Conservation (phyloP, 2,888 invertebrate genomes). For the Sussaba pulchella region DNA sequence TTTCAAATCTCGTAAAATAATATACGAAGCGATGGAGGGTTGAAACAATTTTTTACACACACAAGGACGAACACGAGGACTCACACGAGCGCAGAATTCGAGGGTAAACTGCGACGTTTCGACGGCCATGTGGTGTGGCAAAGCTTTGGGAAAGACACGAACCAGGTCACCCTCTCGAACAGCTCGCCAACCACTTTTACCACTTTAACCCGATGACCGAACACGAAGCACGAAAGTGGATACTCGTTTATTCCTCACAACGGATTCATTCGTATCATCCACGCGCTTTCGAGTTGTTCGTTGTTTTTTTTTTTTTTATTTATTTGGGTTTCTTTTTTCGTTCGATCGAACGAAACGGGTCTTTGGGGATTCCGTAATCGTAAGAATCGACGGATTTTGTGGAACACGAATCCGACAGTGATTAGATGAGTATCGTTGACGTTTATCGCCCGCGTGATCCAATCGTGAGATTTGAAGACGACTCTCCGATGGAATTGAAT, state of each 20-base stretch:
- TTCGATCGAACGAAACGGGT: too few relatives aligned
- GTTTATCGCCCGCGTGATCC: not conserved
- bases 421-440: conserved; percentile 10
- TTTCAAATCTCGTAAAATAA: conserved; percentile 7
- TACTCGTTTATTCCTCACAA: conserved; percentile 43
- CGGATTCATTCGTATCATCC: too few relatives aligned
- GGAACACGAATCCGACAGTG: conserved; percentile 17
- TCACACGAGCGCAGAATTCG: too few relatives aligned
- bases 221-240: conserved; percentile 52
- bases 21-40: conserved; percentile 7
- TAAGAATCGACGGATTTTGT: conserved; percentile 1
- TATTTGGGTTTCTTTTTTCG: too few relatives aligned
- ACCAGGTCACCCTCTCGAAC: conserved; percentile 60
- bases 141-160: conserved; percentile 49
- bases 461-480: not conserved
- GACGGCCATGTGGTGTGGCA: conserved; percentile 47
- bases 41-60: not conserved
- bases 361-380: not conserved
- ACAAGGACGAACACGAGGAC: too few relatives aligned
- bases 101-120: not conserved
- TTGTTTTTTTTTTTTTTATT: not conserved
- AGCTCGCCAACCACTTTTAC: conserved; percentile 55
- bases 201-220: conserved; percentile 58
- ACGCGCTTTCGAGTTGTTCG: conserved; percentile 21
- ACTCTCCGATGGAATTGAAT: conserved; percentile 8